These are phyloP conservation scores for Thermophis baileyi DNA, from an alignment of 2,113 vertebrate genomes.

Conservation along the genomic window DNA sequence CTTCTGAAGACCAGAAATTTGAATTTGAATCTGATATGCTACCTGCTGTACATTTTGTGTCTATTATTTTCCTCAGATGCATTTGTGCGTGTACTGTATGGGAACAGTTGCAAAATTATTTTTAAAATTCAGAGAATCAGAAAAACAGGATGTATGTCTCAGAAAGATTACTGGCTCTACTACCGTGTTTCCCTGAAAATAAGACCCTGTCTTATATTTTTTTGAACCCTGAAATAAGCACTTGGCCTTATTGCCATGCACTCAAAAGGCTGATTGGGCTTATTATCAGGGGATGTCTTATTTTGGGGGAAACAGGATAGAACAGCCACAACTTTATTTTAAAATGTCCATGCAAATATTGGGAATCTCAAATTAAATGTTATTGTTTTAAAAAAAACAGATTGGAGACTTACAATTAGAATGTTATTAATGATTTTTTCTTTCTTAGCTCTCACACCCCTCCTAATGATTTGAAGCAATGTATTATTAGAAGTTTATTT, in stretches of 20 bases:
- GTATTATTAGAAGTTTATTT: background rate
- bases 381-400: background rate
- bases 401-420: constrained; percentile 19
- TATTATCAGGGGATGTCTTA: too few relatives aligned
- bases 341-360: constrained; percentile 15
- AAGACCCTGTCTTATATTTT: too few relatives aligned
- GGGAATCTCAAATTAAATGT: background rate
- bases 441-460: background rate
- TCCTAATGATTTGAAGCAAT: constrained; percentile 8
- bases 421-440: constrained; percentile 20
- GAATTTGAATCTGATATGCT: constrained; percentile 50
- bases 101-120: constrained; percentile 42
- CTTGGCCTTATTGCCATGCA: too few relatives aligned
- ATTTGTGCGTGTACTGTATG: constrained; percentile 45
- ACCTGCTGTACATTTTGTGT: constrained; percentile 50
- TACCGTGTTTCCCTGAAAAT: too few relatives aligned
- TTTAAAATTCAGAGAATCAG: constrained; percentile 52
- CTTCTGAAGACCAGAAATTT: constrained; percentile 37
- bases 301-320: too few relatives aligned
- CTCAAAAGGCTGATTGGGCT: too few relatives aligned
- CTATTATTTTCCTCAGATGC: constrained; percentile 55
- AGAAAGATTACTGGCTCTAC: constrained; percentile 27
- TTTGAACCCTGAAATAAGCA: too few relatives aligned
- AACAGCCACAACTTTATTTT: constrained; percentile 36
- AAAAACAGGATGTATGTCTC: constrained; percentile 30